Evolutionary conservation across 2,113 vertebrate species (phyloP).

Genomic region (Gopherus flavomarginatus): DNA sequence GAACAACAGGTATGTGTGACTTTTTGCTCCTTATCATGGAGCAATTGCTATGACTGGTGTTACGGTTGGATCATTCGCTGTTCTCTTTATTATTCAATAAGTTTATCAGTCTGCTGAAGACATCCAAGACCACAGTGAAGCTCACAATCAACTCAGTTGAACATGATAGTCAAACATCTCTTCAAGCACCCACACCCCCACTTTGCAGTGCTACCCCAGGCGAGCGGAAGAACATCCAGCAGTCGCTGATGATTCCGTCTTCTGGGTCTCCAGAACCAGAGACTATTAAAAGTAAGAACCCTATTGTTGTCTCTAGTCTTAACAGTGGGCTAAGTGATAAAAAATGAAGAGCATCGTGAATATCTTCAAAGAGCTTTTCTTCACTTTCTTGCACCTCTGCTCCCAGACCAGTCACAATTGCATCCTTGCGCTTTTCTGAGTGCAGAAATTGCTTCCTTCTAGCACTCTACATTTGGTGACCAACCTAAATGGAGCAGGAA

Average conservation of each 20-base stretch:
- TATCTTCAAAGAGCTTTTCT: background rate
- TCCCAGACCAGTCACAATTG: background rate
- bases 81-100: conserved; percentile 56
- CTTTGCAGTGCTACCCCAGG: background rate
- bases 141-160: conserved; percentile 82
- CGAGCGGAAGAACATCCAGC: conserved; percentile 69
- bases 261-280: conserved; percentile 81
- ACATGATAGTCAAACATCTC: conserved; percentile 24
- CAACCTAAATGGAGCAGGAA: background rate
- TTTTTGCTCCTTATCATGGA: background rate
- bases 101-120: conserved; percentile 86
- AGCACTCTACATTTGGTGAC: background rate
- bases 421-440: background rate
- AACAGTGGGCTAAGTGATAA: background rate
- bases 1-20: background rate
- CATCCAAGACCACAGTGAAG: conserved; percentile 79
- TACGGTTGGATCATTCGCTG: background rate
- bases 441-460: background rate
- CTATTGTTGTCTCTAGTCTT: background rate
- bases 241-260: background rate
- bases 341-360: background rate
- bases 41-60: background rate
- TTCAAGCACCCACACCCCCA: conserved; percentile 37
- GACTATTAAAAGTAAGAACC: conserved; percentile 81
- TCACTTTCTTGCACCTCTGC: background rate